A percentile compares a stretch with the other conserved stretches of the same genome.
Conservation (phyloP, 1,140 invertebrate species). For the Papilio xuthus region DNA sequence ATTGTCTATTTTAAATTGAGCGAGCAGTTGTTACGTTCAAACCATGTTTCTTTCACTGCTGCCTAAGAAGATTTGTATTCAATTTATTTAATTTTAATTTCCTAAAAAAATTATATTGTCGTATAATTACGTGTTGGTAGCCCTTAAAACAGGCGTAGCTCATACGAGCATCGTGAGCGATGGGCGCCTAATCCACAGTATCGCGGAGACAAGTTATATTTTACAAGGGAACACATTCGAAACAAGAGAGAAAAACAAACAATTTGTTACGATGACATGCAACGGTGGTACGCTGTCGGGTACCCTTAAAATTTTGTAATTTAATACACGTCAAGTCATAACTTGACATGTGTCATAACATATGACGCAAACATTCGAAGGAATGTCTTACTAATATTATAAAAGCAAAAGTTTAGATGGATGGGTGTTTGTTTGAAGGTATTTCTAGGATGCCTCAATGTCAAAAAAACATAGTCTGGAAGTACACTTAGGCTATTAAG, state of each 20-base stretch:
- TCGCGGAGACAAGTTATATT: slow-evolving; percentile 64
- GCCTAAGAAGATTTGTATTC: too few species aligned
- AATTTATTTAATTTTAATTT: too few species aligned
- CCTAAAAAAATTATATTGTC: too few species aligned
- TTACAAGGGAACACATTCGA: slow-evolving; percentile 70
- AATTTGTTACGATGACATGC: slow-evolving; percentile 69
- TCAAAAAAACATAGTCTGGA: too few species aligned
- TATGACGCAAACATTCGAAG: neutral
- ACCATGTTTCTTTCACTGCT: too few species aligned
- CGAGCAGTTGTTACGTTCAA: too few species aligned
- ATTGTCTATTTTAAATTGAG: too few species aligned
- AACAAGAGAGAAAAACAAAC: slow-evolving; percentile 70
- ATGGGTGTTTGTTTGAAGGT: too few species aligned
- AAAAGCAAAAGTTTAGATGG: too few species aligned
- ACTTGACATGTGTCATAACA: neutral
- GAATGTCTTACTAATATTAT: too few species aligned
- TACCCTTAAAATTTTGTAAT: neutral
- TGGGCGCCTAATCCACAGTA: slow-evolving; percentile 63
- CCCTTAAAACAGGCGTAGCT: slow-evolving; percentile 36
- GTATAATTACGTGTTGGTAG: neutral
- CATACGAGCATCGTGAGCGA: slow-evolving; percentile 53
- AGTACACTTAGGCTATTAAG: too few species aligned
- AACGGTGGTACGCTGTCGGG: slow-evolving; percentile 46
- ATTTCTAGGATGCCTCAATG: too few species aligned
- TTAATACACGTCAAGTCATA: neutral